A percentile compares a stretch with the other conserved stretches of the same genome.
These are phyloP conservation scores for Paramuricea clavata DNA, from an alignment of 92 coral and sea anemone species.

Conservation along the genomic window DNA sequence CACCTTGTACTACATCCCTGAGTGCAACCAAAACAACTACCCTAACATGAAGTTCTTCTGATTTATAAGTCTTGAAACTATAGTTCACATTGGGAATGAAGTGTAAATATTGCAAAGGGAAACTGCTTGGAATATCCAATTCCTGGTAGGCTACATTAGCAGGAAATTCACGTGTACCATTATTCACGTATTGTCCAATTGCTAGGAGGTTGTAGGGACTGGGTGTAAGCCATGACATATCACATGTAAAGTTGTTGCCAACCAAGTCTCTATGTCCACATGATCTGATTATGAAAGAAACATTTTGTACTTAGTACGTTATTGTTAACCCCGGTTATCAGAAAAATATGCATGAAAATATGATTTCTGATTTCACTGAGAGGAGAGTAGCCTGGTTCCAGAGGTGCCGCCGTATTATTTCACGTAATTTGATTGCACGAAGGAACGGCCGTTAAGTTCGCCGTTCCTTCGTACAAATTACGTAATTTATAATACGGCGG, in stretches of 20 bases:
- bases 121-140: conserved; percentile 69
- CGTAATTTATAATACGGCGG: no score
- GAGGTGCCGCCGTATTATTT: no score
- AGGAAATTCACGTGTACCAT: conserved; percentile 73
- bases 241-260: conserved; percentile 85
- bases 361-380: no score
- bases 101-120: conserved; percentile 77
- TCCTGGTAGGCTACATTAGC: conserved; percentile 97
- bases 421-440: no score
- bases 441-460: no score
- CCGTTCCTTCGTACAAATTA: no score
- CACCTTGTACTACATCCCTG: conserved; percentile 73
- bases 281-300: conserved; percentile 66
- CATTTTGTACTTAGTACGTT: no score
- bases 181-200: conserved; percentile 94
- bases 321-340: no score
- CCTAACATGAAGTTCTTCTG: conserved; percentile 76
- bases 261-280: conserved; percentile 84
- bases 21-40: conserved; percentile 84
- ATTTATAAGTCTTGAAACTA: conserved; percentile 75
- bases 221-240: conserved; percentile 79
- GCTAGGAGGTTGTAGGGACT: conserved; percentile 78
- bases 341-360: no score
- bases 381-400: no score
- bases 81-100: conserved; percentile 95